Percentiles rank a stretch among this genome's conserved stretches.
Conservation (phyloP, 2,113 vertebrate species). For the Strigops habroptila region DNA sequence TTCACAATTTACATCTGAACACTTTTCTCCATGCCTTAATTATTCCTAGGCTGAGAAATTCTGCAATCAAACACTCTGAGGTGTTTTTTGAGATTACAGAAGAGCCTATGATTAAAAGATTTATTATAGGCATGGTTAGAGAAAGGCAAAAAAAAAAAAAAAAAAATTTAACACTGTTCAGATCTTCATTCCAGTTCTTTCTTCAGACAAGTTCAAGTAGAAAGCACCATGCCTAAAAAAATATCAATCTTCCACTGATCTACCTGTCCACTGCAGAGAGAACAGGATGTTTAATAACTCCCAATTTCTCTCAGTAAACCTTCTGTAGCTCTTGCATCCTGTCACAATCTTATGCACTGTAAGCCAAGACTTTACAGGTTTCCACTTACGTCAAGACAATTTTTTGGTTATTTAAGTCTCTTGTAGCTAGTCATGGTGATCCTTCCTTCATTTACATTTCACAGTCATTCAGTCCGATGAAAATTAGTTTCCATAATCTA, state of each 20-base stretch:
- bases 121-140: not conserved
- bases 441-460: not conserved
- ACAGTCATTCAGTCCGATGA: not conserved
- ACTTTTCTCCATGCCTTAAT: not conserved
- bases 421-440: not conserved
- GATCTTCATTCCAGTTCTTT: not conserved
- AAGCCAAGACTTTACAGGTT: not conserved
- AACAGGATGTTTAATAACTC: not conserved
- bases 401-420: not conserved
- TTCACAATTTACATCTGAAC: not conserved
- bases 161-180: not conserved
- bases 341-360: not conserved
- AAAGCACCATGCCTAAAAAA: not conserved
- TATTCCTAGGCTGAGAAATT: not conserved
- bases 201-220: not conserved
- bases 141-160: not conserved
- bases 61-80: not conserved
- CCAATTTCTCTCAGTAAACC: not conserved
- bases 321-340: not conserved
- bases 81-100: not conserved
- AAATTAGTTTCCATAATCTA: not conserved
- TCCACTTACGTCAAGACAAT: not conserved
- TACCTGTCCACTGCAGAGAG: not conserved
- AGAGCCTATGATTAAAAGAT: not conserved
- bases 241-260: rapidly evolving